These are phyloP conservation scores for pig (Sus scrofa) DNA, from an alignment of 2,113 vertebrate genomes.

Conservation along the genomic window T2T-Sscrofa CM000824.6:231531001-231531500, in stretches of 20 bases:
- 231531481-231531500: not conserved
- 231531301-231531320: not conserved
- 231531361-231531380: fast-evolving
- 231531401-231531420: not conserved
- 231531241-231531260: fast-evolving
- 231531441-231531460: not conserved
- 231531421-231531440: not conserved
- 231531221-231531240: not conserved
- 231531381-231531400: not conserved
- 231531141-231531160: not conserved
- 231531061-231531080: not conserved
- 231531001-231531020: not conserved
- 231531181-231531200: not conserved
- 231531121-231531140: not conserved
- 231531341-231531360: not conserved
- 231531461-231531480: not conserved
- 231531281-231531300: not conserved
- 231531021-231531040: not conserved
- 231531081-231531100: not conserved
- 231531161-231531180: not conserved
- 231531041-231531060: not conserved
- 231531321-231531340: not conserved
- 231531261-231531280: not conserved
- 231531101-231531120: not conserved
- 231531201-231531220: fast-evolving